Percentiles rank a stretch among this genome's conserved stretches.
Evolutionary conservation across 2,797 vertebrate species (phyloP).

Genomic region (Sphenopsis melanotis): DNA sequence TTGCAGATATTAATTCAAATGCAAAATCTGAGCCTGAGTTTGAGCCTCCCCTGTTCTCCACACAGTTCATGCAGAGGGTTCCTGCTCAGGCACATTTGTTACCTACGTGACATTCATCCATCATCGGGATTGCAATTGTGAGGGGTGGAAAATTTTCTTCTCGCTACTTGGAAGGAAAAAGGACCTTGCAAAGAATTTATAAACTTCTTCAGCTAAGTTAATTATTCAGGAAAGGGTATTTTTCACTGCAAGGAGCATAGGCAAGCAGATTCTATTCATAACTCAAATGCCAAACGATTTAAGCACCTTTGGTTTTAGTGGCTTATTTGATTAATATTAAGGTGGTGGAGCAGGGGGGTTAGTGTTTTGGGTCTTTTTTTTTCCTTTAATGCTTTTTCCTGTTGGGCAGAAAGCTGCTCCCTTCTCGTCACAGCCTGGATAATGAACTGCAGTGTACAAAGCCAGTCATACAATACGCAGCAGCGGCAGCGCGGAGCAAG

Average conservation of each 20-base stretch:
- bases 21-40: not conserved
- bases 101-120: not conserved
- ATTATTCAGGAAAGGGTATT: conserved; percentile 38
- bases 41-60: not conserved
- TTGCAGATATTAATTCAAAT: not conserved
- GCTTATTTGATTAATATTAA: conserved; percentile 45
- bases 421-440: conserved; percentile 63
- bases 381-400: not conserved
- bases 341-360: not conserved
- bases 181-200: not conserved
- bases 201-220: conserved; percentile 31
- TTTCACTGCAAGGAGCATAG: conserved; percentile 2
- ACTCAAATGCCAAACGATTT: conserved; percentile 12
- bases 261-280: conserved; percentile 38
- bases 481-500: conserved; percentile 64
- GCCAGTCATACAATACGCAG: conserved; percentile 77
- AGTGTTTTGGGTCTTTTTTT: not conserved
- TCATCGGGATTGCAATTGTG: not conserved
- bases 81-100: not conserved
- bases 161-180: not conserved
- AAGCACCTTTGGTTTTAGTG: conserved; percentile 9
- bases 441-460: conserved; percentile 80
- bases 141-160: conserved; percentile 8
- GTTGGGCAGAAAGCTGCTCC: conserved; percentile 45
- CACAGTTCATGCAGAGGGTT: not conserved